Conservation (phyloP, 2,113 vertebrate species). For the Corvus moneduloides region DNA sequence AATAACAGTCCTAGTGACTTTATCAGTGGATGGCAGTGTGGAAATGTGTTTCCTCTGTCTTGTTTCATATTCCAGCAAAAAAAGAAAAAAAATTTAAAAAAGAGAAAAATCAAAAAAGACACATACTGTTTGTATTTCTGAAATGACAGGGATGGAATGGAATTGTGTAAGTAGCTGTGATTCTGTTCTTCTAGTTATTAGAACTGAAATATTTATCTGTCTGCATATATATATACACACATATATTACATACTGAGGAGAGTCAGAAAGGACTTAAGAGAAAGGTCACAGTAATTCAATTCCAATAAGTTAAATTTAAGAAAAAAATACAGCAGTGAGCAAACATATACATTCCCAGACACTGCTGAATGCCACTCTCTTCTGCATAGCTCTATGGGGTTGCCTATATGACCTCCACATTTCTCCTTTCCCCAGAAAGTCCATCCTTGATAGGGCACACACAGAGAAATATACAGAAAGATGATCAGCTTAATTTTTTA, state of each 20-base stretch:
- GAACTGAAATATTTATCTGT: not conserved
- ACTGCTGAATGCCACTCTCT: not conserved
- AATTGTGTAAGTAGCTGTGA: not conserved
- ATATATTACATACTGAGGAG: not conserved
- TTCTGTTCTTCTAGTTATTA: not conserved
- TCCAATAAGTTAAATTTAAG: not conserved
- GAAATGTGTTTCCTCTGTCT: not conserved
- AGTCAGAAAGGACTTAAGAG: not conserved
- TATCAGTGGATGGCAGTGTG: slow-evolving; percentile 38
- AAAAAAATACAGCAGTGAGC: not conserved
- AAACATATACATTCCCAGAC: not conserved
- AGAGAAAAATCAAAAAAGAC: not conserved
- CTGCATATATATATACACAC: not conserved
- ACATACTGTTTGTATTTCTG: not conserved
- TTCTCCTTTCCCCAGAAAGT: not conserved
- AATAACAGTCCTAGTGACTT: not conserved
- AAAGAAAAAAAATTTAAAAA: not conserved
- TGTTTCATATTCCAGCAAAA: not conserved
- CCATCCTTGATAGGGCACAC: not conserved
- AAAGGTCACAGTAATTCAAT: slow-evolving; percentile 34
- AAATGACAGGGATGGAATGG: not conserved
- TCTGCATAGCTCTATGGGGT: not conserved
- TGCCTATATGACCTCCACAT: not conserved
- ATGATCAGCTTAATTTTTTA: not conserved
- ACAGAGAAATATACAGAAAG: not conserved